These are phyloP conservation scores for Argopecten irradians DNA, from an alignment of 1,140 invertebrate species.

Conservation along the genomic window DNA sequence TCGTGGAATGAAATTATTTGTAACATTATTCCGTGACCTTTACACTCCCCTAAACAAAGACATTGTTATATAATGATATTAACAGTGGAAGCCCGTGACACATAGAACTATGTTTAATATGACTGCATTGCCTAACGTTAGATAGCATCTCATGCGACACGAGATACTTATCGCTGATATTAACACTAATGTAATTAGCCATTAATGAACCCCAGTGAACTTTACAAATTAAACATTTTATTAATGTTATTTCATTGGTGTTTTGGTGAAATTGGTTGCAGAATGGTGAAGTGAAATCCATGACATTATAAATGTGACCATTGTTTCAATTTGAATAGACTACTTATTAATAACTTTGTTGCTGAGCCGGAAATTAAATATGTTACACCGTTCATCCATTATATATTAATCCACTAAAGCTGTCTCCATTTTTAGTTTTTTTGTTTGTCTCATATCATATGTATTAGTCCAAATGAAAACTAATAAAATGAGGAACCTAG, in stretches of 20 bases:
- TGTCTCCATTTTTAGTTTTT: too few relatives aligned
- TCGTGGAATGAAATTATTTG: background rate
- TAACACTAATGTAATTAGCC: conserved; percentile 9
- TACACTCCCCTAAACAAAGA: background rate
- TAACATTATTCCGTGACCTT: background rate
- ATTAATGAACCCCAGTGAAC: background rate
- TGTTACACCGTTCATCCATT: too few relatives aligned
- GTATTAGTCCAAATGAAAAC: too few relatives aligned
- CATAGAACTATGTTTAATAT: conserved; percentile 19
- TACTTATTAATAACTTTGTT: too few relatives aligned
- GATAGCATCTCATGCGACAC: background rate
- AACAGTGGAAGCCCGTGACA: background rate
- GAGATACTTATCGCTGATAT: background rate
- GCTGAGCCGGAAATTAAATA: too few relatives aligned
- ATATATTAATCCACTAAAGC: too few relatives aligned
- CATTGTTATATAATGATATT: background rate
- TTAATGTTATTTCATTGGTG: background rate
- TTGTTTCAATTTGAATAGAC: too few relatives aligned
- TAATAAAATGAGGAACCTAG: too few relatives aligned
- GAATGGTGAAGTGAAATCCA: background rate
- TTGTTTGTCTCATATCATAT: too few relatives aligned
- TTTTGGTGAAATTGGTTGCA: background rate
- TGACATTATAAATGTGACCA: too few relatives aligned
- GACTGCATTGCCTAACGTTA: background rate
- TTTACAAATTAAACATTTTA: background rate